A percentile compares a stretch with the other conserved stretches of the same genome.
Evolutionary conservation across 2,797 vertebrate genomes (phyloP).

Genomic region (Thalassophryne amazonica): DNA sequence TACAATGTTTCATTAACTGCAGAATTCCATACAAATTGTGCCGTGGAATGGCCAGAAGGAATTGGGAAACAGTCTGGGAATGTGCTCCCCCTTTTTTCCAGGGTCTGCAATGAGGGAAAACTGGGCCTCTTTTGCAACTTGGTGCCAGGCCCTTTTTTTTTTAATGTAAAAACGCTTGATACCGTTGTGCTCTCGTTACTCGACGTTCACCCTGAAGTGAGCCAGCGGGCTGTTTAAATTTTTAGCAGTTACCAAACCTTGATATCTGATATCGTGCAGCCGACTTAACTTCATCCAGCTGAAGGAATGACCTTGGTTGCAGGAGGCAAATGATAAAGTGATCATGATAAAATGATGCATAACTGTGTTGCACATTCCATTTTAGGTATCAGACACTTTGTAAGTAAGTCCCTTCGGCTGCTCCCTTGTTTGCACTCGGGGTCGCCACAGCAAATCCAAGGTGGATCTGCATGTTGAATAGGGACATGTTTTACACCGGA

Average conservation of each 20-base stretch:
- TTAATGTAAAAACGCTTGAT: conserved; percentile 15
- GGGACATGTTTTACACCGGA: no score
- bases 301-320: conserved; percentile 16
- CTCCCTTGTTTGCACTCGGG: no score
- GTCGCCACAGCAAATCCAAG: no score
- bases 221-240: conserved; percentile 5
- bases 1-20: conserved; percentile 61
- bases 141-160: conserved; percentile 49
- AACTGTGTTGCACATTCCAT: no score
- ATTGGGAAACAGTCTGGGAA: conserved; percentile 71
- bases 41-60: conserved; percentile 67
- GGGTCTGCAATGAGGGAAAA: conserved; percentile 40
- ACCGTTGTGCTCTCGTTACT: conserved; percentile 10
- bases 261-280: not conserved
- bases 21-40: conserved; percentile 71
- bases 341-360: no score
- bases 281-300: conserved; percentile 4
- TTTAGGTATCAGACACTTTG: no score
- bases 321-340: not conserved
- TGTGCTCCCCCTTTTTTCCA: conserved; percentile 52
- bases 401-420: no score
- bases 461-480: no score
- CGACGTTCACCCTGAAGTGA: not conserved
- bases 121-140: conserved; percentile 56
- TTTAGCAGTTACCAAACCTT: not conserved